These are phyloP conservation scores for Anguilla marmorata DNA, from an alignment of 2,797 vertebrate genomes.

Conservation along the genomic window DNA sequence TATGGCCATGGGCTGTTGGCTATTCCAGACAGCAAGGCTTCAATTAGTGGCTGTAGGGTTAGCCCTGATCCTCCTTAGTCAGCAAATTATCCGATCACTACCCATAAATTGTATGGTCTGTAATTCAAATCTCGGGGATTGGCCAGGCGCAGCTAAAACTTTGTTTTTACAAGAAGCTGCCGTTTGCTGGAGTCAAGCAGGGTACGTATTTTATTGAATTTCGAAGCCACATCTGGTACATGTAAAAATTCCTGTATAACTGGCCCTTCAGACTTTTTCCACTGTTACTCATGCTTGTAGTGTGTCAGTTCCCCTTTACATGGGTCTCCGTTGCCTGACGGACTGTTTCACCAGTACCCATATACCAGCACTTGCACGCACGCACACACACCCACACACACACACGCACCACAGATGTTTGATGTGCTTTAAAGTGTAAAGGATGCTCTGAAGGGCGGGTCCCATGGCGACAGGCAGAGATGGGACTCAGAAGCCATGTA, in stretches of 20 bases:
- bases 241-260: slow-evolving; percentile 48
- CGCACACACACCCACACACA: not conserved
- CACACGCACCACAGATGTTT: not conserved
- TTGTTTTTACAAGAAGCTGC: slow-evolving; percentile 66
- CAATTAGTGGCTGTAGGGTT: slow-evolving; percentile 66
- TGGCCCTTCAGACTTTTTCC: slow-evolving; percentile 27
- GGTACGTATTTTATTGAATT: slow-evolving; percentile 54
- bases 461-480: not conserved
- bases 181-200: slow-evolving; percentile 48
- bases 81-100: slow-evolving; percentile 69
- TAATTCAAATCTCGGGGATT: slow-evolving; percentile 55
- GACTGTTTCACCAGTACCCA: not conserved
- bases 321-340: not conserved
- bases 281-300: slow-evolving; percentile 10
- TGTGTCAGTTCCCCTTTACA: not conserved
- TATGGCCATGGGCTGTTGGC: slow-evolving; percentile 48
- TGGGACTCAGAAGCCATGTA: not conserved
- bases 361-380: not conserved
- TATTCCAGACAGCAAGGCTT: slow-evolving; percentile 55
- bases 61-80: slow-evolving; percentile 71
- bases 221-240: slow-evolving; percentile 63
- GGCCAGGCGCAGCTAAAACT: slow-evolving; percentile 65
- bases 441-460: slow-evolving; percentile 7
- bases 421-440: not conserved
- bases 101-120: slow-evolving; percentile 71